Conservation (phyloP, 2,797 vertebrate species). For the Oreonectes daqikongensis region DNA sequence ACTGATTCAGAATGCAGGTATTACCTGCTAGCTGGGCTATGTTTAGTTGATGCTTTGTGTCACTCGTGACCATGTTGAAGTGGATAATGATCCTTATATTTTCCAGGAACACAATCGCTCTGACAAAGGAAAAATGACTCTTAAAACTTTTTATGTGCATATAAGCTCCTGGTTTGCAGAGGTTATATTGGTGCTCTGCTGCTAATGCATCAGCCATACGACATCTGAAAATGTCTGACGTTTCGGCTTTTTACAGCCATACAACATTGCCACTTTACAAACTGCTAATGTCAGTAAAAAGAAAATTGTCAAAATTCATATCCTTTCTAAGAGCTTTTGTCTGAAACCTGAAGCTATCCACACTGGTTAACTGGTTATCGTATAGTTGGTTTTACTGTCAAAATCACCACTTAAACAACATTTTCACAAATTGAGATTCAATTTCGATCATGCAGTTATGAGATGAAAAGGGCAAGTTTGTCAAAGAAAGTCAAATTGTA, state of each 20-base stretch:
- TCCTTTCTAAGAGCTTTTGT: background rate
- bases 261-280: background rate
- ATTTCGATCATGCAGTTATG: too few species aligned
- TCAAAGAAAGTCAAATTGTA: too few species aligned
- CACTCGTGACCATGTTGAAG: background rate
- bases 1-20: background rate
- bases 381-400: background rate
- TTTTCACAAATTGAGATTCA: too few species aligned
- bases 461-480: too few species aligned
- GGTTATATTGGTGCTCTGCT: background rate
- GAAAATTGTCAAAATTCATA: background rate
- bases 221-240: constrained; percentile 7
- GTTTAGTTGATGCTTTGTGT: constrained; percentile 4
- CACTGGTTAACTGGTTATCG: too few species aligned
- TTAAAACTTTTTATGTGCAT: constrained; percentile 1
- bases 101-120: background rate
- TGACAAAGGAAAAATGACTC: constrained; percentile 19
- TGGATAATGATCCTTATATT: constrained; percentile 12
- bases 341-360: background rate
- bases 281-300: background rate
- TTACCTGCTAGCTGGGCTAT: background rate
- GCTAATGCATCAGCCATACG: background rate
- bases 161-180: constrained; percentile 16
- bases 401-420: constrained; percentile 6
- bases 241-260: background rate